Percentiles rank a stretch among this genome's conserved stretches.
phyloP scores from a whole-genome alignment of 2,797 vertebrate species.

The Loriculus beryllinus region DNA sequence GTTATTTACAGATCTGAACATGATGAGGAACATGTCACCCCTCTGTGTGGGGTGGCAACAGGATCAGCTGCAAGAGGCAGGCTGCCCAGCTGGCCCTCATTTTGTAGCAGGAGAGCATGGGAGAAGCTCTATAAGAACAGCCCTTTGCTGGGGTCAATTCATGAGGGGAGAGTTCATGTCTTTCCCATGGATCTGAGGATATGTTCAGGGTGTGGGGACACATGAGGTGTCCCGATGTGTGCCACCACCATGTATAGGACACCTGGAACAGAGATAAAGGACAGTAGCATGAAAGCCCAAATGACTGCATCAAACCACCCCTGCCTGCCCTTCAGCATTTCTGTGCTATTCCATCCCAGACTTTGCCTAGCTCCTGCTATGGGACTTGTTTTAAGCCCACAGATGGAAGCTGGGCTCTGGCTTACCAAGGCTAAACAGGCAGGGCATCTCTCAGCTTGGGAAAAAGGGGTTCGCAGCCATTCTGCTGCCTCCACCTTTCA shows the following conservation, averaged over 20 bases:
- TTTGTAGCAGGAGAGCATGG: fast-evolving
- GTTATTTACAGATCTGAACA: not conserved
- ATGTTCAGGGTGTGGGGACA: not conserved
- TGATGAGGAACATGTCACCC: fast-evolving
- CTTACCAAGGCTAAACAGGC: not conserved
- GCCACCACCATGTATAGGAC: not conserved
- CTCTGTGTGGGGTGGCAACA: not conserved
- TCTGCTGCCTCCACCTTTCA: not conserved
- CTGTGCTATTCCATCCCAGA: not conserved
- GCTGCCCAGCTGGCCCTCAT: not conserved
- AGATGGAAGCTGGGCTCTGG: not conserved
- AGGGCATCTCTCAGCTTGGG: not conserved
- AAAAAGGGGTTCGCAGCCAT: not conserved
- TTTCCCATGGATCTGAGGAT: not conserved
- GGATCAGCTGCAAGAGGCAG: not conserved
- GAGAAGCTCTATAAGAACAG: not conserved
- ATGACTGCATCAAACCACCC: not conserved
- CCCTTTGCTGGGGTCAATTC: not conserved
- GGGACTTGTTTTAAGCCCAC: not conserved
- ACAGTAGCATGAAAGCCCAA: not conserved
- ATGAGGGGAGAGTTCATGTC: not conserved
- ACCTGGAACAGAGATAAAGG: not conserved
- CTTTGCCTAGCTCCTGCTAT: not conserved
- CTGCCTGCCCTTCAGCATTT: not conserved
- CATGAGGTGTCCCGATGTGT: not conserved